Evolutionary conservation across 2,797 vertebrate genomes (phyloP).

Genomic region (Valencia hispanica): DNA sequence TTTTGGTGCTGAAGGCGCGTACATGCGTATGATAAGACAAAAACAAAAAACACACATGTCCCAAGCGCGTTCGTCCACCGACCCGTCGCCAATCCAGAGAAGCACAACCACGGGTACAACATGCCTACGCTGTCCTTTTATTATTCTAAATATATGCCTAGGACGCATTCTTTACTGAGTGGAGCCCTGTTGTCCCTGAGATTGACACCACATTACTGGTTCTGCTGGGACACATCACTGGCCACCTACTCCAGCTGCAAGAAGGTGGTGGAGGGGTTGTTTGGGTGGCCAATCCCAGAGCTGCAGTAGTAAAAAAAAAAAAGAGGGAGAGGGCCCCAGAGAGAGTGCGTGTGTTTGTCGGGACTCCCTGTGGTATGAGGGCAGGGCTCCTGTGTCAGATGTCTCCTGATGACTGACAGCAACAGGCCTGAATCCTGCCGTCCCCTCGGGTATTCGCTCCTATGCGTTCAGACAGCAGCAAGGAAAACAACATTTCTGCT

Average conservation of each 20-base stretch:
- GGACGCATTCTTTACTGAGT: conserved; percentile 60
- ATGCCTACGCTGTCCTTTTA: neutral
- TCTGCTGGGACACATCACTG: conserved; percentile 70
- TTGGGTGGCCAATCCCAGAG: conserved; percentile 49
- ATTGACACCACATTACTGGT: conserved; percentile 76
- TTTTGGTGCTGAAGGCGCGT: neutral
- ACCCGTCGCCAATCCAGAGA: neutral
- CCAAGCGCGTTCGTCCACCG: neutral
- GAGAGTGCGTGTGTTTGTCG: conserved; percentile 25
- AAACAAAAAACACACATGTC: no score
- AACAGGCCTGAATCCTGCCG: conserved; percentile 60
- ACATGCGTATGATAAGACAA: no score
- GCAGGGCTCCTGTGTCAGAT: conserved; percentile 61
- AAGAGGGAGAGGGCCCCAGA: conserved; percentile 36
- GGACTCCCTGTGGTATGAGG: conserved; percentile 21
- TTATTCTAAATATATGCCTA: conserved; percentile 6
- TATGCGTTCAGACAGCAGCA: conserved; percentile 35
- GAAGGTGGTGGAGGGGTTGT: conserved; percentile 41
- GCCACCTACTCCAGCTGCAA: conserved; percentile 72
- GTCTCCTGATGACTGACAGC: conserved; percentile 72
- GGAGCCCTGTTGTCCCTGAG: conserved; percentile 57
- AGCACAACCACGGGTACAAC: neutral
- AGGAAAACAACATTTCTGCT: conserved; percentile 46
- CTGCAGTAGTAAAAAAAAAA: conserved; percentile 36
- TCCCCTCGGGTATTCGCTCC: conserved; percentile 46